Evolutionary conservation across 2,797 vertebrate species (phyloP).

Genomic region (Pseudochaenichthys georgianus): DNA sequence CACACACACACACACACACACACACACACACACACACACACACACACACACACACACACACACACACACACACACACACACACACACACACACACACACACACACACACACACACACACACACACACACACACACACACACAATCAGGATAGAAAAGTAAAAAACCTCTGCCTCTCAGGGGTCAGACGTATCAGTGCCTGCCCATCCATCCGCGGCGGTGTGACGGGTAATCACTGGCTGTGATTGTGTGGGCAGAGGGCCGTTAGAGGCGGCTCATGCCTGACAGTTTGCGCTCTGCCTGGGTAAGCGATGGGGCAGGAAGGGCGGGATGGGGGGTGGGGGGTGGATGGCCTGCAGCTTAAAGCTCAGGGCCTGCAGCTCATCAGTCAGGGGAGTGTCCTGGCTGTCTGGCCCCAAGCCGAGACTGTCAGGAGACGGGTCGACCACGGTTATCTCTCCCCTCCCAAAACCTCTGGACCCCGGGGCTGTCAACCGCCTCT

Average conservation of each 20-base stretch:
- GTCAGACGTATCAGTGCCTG: constrained; percentile 70
- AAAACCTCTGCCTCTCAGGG: constrained; percentile 60
- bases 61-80: constrained; percentile 40
- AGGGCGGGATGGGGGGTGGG: constrained; percentile 7
- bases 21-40: background rate
- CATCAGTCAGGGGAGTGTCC: constrained; percentile 74
- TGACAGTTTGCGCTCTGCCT: constrained; percentile 73
- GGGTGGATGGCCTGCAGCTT: constrained; percentile 43
- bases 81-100: background rate
- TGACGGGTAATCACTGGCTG: constrained; percentile 84
- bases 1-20: constrained; percentile 7
- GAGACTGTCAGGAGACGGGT: constrained; percentile 59
- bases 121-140: constrained; percentile 26
- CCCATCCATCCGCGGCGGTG: constrained; percentile 73
- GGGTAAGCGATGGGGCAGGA: constrained; percentile 55
- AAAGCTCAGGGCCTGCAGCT: constrained; percentile 62
- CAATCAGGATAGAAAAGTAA: constrained; percentile 30
- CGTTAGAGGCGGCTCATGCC: constrained; percentile 71
- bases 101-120: constrained; percentile 20
- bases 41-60: constrained; percentile 18
- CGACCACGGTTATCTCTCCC: constrained; percentile 59
- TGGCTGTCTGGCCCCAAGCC: constrained; percentile 66
- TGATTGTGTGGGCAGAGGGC: constrained; percentile 79
- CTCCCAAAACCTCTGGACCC: constrained; percentile 49
- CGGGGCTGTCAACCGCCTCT: constrained; percentile 54